These are phyloP conservation scores for Tympanoctomys barrerae DNA, from an alignment of 2,797 vertebrate genomes.

Conservation along the genomic window DNA sequence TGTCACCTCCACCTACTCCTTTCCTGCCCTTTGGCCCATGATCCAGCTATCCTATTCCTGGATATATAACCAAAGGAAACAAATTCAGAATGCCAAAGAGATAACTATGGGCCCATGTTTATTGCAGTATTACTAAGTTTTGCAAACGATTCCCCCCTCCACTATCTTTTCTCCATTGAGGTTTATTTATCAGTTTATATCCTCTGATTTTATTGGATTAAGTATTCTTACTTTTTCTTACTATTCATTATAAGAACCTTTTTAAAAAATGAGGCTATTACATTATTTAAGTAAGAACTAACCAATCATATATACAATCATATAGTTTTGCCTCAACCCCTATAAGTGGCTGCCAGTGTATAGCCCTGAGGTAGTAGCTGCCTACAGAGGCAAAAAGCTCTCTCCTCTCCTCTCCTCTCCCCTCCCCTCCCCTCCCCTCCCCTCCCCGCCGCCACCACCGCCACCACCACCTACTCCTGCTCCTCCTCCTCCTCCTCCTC, in stretches of 20 bases:
- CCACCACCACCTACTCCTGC: too few relatives aligned
- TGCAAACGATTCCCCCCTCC: not conserved
- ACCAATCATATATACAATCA: not conserved
- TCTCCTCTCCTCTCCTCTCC: too few relatives aligned
- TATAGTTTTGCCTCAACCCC: too few relatives aligned
- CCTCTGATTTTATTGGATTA: constrained; percentile 27
- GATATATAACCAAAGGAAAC: not conserved
- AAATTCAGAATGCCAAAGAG: not conserved
- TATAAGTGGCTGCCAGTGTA: too few relatives aligned
- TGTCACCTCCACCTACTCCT: not conserved
- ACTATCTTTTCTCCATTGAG: not conserved
- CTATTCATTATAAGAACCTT: not conserved
- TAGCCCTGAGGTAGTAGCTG: too few relatives aligned
- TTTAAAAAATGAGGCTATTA: not conserved
- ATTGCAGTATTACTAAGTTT: not conserved
- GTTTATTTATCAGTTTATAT: not conserved
- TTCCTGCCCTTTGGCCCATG: too few relatives aligned
- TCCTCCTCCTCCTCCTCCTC: too few relatives aligned
- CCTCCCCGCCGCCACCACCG: too few relatives aligned
- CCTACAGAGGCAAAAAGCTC: too few relatives aligned
- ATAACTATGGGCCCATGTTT: not conserved
- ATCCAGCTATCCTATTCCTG: too few relatives aligned
- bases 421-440: too few relatives aligned
- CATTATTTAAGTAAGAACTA: not conserved
- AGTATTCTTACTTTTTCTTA: not conserved